phyloP scores from a whole-genome alignment of 23 tunicate genomes.

The Styela plicata region DNA sequence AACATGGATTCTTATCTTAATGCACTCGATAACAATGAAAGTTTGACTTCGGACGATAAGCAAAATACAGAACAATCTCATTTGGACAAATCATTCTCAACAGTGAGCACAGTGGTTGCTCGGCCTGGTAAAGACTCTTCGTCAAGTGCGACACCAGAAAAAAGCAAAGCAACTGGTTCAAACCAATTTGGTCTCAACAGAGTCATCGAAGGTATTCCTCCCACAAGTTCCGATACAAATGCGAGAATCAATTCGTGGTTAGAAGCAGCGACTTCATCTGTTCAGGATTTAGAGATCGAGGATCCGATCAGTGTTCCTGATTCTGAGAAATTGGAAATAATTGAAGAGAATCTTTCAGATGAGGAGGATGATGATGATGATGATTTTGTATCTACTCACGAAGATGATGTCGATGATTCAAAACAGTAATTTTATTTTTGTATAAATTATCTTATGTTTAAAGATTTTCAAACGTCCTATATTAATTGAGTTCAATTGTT shows the following conservation, averaged over 20 bases:
- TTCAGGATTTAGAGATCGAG: constrained; percentile 19
- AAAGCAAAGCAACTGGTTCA: neutral
- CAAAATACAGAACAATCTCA: neutral
- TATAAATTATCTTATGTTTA: too few relatives aligned
- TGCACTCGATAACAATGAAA: constrained; percentile 6
- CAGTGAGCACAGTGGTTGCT: constrained; percentile 35
- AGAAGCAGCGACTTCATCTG: constrained; percentile 13
- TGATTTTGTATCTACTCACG: constrained; percentile 12
- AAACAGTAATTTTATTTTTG: too few relatives aligned
- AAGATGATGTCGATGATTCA: constrained; percentile 2
- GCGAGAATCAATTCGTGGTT: constrained; percentile 28
- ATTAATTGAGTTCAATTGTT: too few relatives aligned
- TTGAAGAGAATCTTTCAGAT: constrained; percentile 5
- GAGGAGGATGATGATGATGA: constrained; percentile 19
- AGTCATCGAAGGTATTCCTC: neutral
- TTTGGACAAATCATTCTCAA: constrained; percentile 45
- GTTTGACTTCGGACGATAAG: constrained; percentile 15
- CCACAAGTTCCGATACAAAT: constrained; percentile 10
- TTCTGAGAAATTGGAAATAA: neutral
- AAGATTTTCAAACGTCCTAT: too few relatives aligned
- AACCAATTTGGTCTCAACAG: neutral
- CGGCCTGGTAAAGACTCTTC: neutral
- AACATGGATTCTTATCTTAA: constrained; percentile 3
- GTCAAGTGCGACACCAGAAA: neutral
- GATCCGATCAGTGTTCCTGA: constrained; percentile 5